These are phyloP conservation scores for Cynopterus brachyotis DNA, from an alignment of 2,113 vertebrate species.

Conservation along the genomic window DNA sequence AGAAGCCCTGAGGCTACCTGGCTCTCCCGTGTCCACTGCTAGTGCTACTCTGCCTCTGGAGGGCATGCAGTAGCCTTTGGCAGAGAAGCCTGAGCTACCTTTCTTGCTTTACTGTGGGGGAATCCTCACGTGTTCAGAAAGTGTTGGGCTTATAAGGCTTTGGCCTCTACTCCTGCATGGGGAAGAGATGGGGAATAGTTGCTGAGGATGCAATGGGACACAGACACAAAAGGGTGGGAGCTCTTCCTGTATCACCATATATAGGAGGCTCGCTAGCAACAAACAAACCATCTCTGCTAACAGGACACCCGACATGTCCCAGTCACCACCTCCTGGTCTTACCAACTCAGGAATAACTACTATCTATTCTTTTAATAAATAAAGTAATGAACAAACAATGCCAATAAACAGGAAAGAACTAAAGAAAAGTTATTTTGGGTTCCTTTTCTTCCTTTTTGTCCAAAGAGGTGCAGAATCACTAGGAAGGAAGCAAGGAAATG, in stretches of 20 bases:
- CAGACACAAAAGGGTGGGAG: fast-evolving
- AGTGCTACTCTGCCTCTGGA: background rate
- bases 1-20: background rate
- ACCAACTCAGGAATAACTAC: background rate
- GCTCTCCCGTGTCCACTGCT: background rate
- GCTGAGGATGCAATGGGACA: background rate
- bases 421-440: background rate
- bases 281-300: background rate
- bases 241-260: fast-evolving
- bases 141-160: background rate
- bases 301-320: background rate
- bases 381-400: background rate
- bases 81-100: background rate
- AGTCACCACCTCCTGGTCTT: background rate
- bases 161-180: background rate
- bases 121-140: background rate
- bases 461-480: background rate
- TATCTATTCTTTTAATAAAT: background rate
- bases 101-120: background rate
- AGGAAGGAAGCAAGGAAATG: background rate
- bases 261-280: fast-evolving
- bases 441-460: background rate
- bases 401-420: background rate
- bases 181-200: too few relatives aligned
- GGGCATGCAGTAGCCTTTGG: background rate